Evolutionary conservation across 2,888 invertebrate species (phyloP), one percentile per base, ranked within the genome.

Genomic region (Drosophila koepferae): DNA sequence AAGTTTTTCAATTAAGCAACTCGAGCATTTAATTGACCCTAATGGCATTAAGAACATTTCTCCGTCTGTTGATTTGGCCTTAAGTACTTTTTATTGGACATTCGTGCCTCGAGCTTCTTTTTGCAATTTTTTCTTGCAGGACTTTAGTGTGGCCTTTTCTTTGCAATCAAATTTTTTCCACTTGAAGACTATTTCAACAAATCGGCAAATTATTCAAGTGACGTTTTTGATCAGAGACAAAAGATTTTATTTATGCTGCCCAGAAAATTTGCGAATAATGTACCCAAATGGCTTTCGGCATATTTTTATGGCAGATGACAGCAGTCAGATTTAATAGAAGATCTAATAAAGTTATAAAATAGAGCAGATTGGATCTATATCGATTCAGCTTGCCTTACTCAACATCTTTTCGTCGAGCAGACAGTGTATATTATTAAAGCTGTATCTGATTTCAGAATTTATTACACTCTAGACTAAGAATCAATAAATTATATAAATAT

Each of bases 1-100:
- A 79, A 75, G 64, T 81, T 77, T 69, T 73, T 75, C 62, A 72
- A 81, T 76, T 70, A 70, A 81, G 53, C 28, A 59, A 48, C 23
- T 51, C 44, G 61, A 66, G 63, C 81, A 80, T 55, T 63, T 76
- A 78, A 78, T 76, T 72, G 59, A 51, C 31, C 41, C 48, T 41
- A 54, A 63, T 56, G 46, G 18, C 44, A 20, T 46, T 28, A 12
- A 8, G 20, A n/a, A 41, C 28, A 28, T 34, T 49, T 38, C 43
- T 31, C 43, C 18, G 48, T 51, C 44, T 67, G 41, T 53, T 61
- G 28, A 56, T 49, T 44, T 20, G 54, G 31, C 44, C 63, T 61
- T 69, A 58, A 51, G 48, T 63, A 51, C 40, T 48, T 80, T 66
- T 36, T n/a, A 56, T 61, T 60, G 3, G 34, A 2, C 38, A 46